phyloP scores from a whole-genome alignment of 1,140 invertebrate species.

The Hycleus cichorii region DNA sequence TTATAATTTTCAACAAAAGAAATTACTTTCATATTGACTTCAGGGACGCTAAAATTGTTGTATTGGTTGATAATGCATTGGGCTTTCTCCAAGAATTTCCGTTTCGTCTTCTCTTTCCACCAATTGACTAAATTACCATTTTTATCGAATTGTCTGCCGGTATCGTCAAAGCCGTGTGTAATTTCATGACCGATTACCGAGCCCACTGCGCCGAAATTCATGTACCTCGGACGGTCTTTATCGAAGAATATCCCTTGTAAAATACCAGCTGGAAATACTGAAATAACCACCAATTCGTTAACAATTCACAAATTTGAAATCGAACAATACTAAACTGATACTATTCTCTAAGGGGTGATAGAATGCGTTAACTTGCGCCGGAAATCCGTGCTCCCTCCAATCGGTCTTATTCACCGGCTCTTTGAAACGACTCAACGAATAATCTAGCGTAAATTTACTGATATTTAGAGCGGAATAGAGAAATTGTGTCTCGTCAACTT shows the following conservation, averaged over 20 bases:
- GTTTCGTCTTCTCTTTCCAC: conserved; percentile 48
- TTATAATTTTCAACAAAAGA: conserved; percentile 17
- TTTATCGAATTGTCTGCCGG: conserved; percentile 83
- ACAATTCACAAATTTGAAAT: no score
- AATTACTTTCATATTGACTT: conserved; percentile 27
- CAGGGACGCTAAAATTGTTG: conserved; percentile 50
- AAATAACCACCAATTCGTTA: background rate
- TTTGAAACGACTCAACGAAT: conserved; percentile 50
- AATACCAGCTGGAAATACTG: conserved; percentile 70
- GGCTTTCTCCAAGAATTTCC: conserved; percentile 51
- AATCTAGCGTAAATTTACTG: conserved; percentile 52
- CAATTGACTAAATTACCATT: conserved; percentile 65
- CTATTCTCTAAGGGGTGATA: conserved; percentile 60
- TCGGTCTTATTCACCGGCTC: conserved; percentile 60
- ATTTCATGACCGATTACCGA: conserved; percentile 59
- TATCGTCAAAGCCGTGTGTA: conserved; percentile 71
- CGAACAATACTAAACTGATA: conserved; percentile 48
- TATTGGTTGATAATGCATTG: conserved; percentile 67
- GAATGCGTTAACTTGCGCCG: conserved; percentile 61
- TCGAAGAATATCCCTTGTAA: conserved; percentile 66
- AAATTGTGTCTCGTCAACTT: conserved; percentile 47
- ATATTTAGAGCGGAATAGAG: conserved; percentile 53
- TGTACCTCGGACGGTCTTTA: conserved; percentile 59
- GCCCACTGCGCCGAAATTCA: conserved; percentile 68
- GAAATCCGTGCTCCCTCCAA: conserved; percentile 56